A percentile compares a stretch with the other conserved stretches of the same genome.
Conservation (phyloP, 1,140 invertebrate genomes). For the Drosophila setifemur region DNA sequence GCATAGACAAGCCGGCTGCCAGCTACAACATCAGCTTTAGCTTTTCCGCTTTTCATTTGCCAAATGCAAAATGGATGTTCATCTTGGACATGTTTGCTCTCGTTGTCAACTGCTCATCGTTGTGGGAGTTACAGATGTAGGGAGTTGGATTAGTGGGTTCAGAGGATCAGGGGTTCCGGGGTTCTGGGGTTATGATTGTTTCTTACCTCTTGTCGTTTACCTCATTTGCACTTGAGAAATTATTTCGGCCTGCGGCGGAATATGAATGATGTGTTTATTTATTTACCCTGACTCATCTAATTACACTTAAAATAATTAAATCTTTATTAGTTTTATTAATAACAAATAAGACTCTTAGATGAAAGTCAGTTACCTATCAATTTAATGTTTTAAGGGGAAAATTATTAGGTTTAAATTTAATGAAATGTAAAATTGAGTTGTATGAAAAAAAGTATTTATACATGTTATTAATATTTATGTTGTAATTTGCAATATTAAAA, state of each 20-base stretch:
- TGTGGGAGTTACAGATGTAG: neutral
- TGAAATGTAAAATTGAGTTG: too few relatives aligned
- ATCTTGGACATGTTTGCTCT: conserved; percentile 34
- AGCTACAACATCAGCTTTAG: conserved; percentile 21
- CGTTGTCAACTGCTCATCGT: conserved; percentile 18
- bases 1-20: conserved; percentile 45
- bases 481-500: too few relatives aligned
- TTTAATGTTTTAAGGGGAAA: too few relatives aligned
- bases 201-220: conserved; percentile 39
- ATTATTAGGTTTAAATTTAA: too few relatives aligned
- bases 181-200: conserved; percentile 14
- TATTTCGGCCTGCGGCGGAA: conserved; percentile 26
- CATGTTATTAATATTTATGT: too few relatives aligned
- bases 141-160: neutral
- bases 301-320: neutral
- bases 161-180: neutral
- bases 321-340: too few relatives aligned
- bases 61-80: conserved; percentile 60
- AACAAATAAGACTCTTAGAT: too few relatives aligned
- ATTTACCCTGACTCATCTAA: conserved; percentile 56
- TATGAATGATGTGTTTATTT: conserved; percentile 26
- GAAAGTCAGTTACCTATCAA: too few relatives aligned
- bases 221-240: conserved; percentile 73
- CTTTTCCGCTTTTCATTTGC: conserved; percentile 69
- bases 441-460: too few relatives aligned